Percentiles rank a stretch among this genome's conserved stretches.
These are phyloP conservation scores for Agonopterix heracliana DNA, from an alignment of 2,888 invertebrate species.

Conservation along the genomic window DNA sequence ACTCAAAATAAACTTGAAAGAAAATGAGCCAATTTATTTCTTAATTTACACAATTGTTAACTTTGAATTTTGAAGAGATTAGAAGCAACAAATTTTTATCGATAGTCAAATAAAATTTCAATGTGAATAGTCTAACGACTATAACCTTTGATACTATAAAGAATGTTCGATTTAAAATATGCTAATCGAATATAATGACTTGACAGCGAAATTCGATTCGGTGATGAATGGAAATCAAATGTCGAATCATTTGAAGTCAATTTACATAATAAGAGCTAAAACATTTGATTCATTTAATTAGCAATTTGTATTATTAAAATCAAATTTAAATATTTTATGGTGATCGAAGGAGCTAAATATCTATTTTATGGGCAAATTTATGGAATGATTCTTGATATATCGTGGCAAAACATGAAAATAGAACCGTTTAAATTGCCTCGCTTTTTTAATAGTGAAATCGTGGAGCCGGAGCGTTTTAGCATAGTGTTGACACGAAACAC, in stretches of 20 bases:
- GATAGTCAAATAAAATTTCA: slow-evolving; percentile 6
- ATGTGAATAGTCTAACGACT: slow-evolving; percentile 12
- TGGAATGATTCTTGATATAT: not conserved
- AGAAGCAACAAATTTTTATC: slow-evolving; percentile 3
- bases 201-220: slow-evolving; percentile 39
- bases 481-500: no score
- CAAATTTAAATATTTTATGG: slow-evolving; percentile 28
- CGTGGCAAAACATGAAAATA: not conserved
- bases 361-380: not conserved
- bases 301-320: slow-evolving; percentile 33
- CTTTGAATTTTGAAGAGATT: slow-evolving; percentile 4
- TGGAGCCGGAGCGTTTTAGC: no score
- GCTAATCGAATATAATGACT: slow-evolving; percentile 35
- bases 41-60: slow-evolving; percentile 11
- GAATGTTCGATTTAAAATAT: slow-evolving; percentile 26
- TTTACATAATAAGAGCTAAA: slow-evolving; percentile 42
- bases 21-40: slow-evolving; percentile 14
- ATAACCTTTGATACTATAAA: slow-evolving; percentile 16
- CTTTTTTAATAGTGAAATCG: no score
- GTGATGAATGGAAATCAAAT: slow-evolving; percentile 47
- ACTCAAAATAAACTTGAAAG: slow-evolving; percentile 7
- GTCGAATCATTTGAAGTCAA: slow-evolving; percentile 32
- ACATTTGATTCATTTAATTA: slow-evolving; percentile 38
- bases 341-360: slow-evolving; percentile 8
- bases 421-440: not conserved